Conservation (phyloP, 2,797 vertebrate species). For the Setipinna tenuifilis region DNA sequence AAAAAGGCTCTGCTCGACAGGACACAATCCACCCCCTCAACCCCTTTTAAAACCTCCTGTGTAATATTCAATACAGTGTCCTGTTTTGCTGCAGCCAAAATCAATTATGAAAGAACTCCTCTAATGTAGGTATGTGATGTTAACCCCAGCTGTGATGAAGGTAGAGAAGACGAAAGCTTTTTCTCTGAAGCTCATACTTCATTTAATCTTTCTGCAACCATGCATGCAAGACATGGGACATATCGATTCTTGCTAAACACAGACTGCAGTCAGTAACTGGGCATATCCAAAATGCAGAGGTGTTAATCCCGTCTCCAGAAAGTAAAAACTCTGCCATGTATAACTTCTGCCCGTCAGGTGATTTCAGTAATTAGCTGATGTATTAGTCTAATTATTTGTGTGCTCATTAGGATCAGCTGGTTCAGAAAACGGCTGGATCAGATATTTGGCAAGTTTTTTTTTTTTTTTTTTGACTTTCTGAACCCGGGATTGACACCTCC, state of each 20-base stretch:
- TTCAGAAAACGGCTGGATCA: no score
- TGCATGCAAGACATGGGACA: neutral
- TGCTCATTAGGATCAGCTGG: no score
- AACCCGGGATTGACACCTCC: no score
- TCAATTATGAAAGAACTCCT: neutral
- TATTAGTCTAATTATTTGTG: no score
- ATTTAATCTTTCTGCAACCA: neutral
- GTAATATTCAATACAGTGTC: neutral
- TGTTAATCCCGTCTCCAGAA: no score
- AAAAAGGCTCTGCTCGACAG: neutral
- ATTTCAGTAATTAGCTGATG: no score
- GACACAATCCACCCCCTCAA: neutral
- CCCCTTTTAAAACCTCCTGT: neutral
- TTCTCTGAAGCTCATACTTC: neutral
- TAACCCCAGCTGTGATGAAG: neutral
- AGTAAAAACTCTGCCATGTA: no score
- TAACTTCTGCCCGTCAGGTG: no score
- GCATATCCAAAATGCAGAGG: neutral
- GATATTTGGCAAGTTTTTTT: no score
- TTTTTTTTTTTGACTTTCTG: no score
- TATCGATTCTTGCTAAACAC: neutral
- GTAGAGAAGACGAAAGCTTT: neutral
- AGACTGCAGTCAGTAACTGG: neutral
- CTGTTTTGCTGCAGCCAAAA: neutral
- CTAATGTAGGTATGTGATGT: neutral